Base-by-base conservation (phyloP, 1,140 invertebrate species). In the Belonocnema kinseyi region DNA sequence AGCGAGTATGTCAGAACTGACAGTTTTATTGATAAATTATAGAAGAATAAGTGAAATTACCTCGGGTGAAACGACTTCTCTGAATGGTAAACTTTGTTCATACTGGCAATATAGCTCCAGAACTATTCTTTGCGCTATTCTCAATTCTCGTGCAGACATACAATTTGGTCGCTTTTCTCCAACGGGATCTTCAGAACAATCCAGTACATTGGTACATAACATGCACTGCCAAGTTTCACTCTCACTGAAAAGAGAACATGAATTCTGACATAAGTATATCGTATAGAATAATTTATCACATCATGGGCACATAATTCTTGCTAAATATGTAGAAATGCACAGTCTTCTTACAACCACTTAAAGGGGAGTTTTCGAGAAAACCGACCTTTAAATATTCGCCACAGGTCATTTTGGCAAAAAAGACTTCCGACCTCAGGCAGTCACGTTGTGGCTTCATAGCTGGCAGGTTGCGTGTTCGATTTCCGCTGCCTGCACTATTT, bases 211-310 rank as follows among this genome's bases (percentile, higher is more conserved):
- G 73, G 95, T 95, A 93, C 97, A 98, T 72, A 98, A 91, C 85
- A 97, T 93, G 90, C 97, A 98, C 85, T 97, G 96, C 97, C 97
- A 98, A 19, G 95, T 95, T 88, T 97, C 97, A 78, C 95, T 95
- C 89, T 97, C 96, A 82, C 95, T 96, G 87, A 1, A 74, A 92
- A 89, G 17, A 46, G 10, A 46, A 46, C 11, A 46, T 7, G 40
- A 8, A 46, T 46, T 46, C 40, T 46, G 40, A 46, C 40, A 46
- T 46, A 11, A 46, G 40, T 11, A 46, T 46, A 46, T 46, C 26
- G 26, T 33, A 33, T 33, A 33, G 0, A 33, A 33, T 33, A 33
- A 33, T 33, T 33, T 33, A 33, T 33, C 26, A 33, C 2, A 33
- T 33, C 3, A 33, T 4, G 26, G 4, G 3, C 26, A 33, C 26